These are phyloP conservation scores for Pseudomyrmex dendroicus DNA, from an alignment of 1,140 invertebrate species.

Conservation along the genomic window DNA sequence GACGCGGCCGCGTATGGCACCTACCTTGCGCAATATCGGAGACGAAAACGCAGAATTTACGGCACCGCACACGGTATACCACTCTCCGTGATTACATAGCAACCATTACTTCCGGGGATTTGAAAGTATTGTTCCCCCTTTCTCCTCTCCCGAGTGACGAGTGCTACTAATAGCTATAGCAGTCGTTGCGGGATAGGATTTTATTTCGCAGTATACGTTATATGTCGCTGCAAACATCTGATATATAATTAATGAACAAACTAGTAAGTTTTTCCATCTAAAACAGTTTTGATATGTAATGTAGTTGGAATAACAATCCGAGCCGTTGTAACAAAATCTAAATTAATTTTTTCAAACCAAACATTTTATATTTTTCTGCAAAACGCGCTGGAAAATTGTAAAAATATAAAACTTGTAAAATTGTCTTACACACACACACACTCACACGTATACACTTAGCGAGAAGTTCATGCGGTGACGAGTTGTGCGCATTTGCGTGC, in stretches of 20 bases:
- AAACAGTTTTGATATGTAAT: neutral
- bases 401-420: neutral
- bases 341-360: neutral
- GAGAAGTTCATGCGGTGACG: constrained; percentile 20
- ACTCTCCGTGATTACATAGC: constrained; percentile 50
- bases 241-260: neutral
- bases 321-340: neutral
- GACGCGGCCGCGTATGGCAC: neutral
- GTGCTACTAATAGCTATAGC: constrained; percentile 2
- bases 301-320: too few relatives aligned
- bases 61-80: constrained; percentile 30
- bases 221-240: too few relatives aligned
- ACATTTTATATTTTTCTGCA: too few relatives aligned
- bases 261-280: neutral
- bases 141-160: neutral
- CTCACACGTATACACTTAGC: neutral
- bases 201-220: neutral
- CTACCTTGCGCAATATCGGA: constrained; percentile 44
- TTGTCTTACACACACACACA: neutral
- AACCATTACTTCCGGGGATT: constrained; percentile 35
- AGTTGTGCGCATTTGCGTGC: constrained; percentile 13
- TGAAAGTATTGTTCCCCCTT: constrained; percentile 33
- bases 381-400: neutral
- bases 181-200: neutral
- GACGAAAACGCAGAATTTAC: constrained; percentile 57